These are phyloP conservation scores for Achlya flavicornis DNA, from an alignment of 2,888 invertebrate genomes.

Conservation along the genomic window DNA sequence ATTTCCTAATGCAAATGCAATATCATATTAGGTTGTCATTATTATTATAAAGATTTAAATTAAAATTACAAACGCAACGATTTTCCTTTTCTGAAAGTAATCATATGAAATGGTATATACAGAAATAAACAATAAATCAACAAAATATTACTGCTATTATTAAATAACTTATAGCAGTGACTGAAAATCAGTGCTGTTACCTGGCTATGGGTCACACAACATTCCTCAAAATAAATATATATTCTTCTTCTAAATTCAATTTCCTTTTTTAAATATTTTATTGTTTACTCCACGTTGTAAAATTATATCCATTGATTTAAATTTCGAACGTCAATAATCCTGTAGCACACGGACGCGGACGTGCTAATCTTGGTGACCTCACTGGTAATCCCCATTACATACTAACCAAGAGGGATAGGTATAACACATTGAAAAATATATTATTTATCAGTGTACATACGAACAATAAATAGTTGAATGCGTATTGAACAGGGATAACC, in stretches of 20 bases:
- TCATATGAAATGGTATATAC: not conserved
- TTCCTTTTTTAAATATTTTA: not conserved
- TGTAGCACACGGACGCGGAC: constrained; percentile 10
- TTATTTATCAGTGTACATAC: constrained; percentile 1
- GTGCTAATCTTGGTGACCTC: constrained; percentile 26
- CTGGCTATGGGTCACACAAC: no score
- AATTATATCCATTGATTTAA: constrained; percentile 38
- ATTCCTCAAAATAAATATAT: no score
- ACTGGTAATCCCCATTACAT: constrained; percentile 15
- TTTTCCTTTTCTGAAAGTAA: not conserved
- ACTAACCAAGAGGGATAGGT: constrained; percentile 6
- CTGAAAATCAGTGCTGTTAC: no score
- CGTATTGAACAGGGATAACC: not conserved
- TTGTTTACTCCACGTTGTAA: constrained; percentile 46
- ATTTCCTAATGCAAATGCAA: no score
- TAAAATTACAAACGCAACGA: not conserved
- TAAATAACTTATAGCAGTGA: constrained; percentile 8
- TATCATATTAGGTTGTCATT: no score
- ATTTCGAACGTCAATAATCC: constrained; percentile 28
- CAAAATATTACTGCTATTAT: constrained; percentile 25
- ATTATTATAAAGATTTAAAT: not conserved
- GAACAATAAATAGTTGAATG: not conserved
- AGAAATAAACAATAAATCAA: constrained; percentile 14
- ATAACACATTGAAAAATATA: not conserved
- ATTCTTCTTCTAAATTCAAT: no score